Percentiles rank a stretch among this genome's conserved stretches.
Conservation (phyloP, 1,140 invertebrate genomes). For the Temnothorax curvispinosus region DNA sequence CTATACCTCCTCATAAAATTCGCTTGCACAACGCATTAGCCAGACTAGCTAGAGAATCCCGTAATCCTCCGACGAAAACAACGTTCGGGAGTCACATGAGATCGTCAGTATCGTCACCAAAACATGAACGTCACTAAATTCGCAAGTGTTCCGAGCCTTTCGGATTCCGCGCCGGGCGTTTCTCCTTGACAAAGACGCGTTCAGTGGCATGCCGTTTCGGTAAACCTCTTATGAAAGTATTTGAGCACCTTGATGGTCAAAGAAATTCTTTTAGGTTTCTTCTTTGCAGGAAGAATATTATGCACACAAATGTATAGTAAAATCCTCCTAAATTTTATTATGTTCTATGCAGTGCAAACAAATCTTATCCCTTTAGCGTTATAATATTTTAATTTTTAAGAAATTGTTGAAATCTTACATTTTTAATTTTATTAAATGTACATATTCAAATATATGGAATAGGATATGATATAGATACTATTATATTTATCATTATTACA, state of each 20-base stretch:
- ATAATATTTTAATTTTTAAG: background rate
- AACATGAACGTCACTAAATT: background rate
- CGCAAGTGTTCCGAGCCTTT: background rate
- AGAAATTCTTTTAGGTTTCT: background rate
- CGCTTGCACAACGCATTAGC: slow-evolving; percentile 40
- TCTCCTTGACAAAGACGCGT: background rate
- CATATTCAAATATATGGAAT: background rate
- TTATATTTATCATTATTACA: background rate
- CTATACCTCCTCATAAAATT: slow-evolving; percentile 41
- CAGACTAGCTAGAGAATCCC: background rate
- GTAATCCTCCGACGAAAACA: slow-evolving; percentile 20
- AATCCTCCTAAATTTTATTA: background rate
- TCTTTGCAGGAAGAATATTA: background rate
- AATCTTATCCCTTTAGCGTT: background rate
- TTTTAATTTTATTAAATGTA: background rate
- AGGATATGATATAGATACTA: background rate
- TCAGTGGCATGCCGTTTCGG: background rate
- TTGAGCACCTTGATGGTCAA: background rate
- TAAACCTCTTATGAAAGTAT: background rate
- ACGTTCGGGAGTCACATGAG: background rate
- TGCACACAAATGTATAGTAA: background rate
- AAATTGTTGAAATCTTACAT: background rate
- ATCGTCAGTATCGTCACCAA: background rate
- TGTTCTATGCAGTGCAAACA: background rate
- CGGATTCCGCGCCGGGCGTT: no score